Evolutionary conservation across 2,113 vertebrate genomes (phyloP).

Genomic region (Callocephalon fimbriatum): DNA sequence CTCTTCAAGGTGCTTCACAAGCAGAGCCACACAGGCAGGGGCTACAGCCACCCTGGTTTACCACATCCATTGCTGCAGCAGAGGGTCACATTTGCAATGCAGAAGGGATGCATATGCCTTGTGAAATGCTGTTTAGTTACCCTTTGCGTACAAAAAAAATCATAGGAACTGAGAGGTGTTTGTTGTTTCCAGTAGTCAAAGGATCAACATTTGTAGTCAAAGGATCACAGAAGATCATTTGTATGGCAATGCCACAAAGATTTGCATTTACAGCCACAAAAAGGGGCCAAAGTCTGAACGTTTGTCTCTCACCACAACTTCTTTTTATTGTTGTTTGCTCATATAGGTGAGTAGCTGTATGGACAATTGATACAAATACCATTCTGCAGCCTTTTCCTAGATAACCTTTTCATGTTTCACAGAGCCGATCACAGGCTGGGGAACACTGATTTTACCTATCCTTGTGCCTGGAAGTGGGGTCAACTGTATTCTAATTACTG

Average conservation of each 20-base stretch:
- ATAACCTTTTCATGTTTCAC: background rate
- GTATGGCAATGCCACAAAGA: background rate
- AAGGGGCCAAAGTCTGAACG: background rate
- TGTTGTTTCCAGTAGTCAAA: background rate
- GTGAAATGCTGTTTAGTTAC: background rate
- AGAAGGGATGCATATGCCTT: background rate
- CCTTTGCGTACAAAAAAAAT: background rate
- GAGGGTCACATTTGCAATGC: background rate
- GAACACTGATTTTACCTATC: accelerated
- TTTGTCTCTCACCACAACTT: background rate
- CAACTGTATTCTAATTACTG: background rate
- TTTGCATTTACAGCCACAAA: background rate
- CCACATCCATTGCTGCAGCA: background rate
- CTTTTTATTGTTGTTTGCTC: background rate
- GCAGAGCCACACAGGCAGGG: background rate
- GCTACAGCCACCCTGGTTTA: background rate
- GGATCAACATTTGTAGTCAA: background rate
- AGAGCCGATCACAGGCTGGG: accelerated
- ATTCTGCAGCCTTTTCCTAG: background rate
- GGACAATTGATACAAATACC: background rate
- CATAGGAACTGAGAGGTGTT: background rate
- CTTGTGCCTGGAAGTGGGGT: background rate
- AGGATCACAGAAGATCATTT: background rate
- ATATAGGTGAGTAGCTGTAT: background rate
- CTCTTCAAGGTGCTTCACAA: background rate